Evolutionary conservation across 2,888 invertebrate species (phyloP).

Genomic region (Didymodactylos carnosus): DNA sequence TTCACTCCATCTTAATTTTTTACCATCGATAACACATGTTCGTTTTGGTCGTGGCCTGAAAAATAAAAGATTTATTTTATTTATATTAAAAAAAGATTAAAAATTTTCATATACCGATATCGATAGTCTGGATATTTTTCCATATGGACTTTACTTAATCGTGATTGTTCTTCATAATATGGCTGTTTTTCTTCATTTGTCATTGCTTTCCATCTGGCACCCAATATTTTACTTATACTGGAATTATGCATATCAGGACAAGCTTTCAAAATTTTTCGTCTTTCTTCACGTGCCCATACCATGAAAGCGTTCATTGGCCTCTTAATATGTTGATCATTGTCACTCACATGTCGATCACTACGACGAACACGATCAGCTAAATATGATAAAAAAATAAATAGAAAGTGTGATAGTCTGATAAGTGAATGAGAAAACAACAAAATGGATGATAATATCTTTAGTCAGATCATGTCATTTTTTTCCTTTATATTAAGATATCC

Average conservation of each 20-base stretch:
- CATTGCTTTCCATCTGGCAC: slow-evolving; percentile 98
- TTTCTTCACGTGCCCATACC: slow-evolving; percentile 99
- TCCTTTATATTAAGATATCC: too few relatives aligned
- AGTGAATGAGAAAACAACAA: too few relatives aligned
- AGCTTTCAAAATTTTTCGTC: slow-evolving; percentile 88
- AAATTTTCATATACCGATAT: slow-evolving; percentile 28
- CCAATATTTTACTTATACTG: slow-evolving; percentile 73
- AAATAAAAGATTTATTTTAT: background rate
- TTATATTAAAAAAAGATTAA: background rate
- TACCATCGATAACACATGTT: slow-evolving; percentile 95
- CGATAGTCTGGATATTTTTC: slow-evolving; percentile 96
- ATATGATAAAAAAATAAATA: too few relatives aligned
- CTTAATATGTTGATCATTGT: slow-evolving; percentile 54
- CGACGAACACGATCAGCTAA: too few relatives aligned
- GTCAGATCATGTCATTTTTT: too few relatives aligned
- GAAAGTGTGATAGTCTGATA: too few relatives aligned
- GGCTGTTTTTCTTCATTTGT: slow-evolving; percentile 94
- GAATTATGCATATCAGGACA: slow-evolving; percentile 99
- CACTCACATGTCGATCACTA: too few relatives aligned
- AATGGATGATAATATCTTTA: too few relatives aligned
- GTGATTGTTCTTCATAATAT: slow-evolving; percentile 93
- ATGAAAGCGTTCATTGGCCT: slow-evolving; percentile 99
- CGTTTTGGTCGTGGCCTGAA: slow-evolving; percentile 70
- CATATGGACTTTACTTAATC: slow-evolving; percentile 90
- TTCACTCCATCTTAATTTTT: slow-evolving; percentile 28